These are phyloP conservation scores for Drosophila varians DNA, from an alignment of 1,140 invertebrate genomes.

Conservation along the genomic window DNA sequence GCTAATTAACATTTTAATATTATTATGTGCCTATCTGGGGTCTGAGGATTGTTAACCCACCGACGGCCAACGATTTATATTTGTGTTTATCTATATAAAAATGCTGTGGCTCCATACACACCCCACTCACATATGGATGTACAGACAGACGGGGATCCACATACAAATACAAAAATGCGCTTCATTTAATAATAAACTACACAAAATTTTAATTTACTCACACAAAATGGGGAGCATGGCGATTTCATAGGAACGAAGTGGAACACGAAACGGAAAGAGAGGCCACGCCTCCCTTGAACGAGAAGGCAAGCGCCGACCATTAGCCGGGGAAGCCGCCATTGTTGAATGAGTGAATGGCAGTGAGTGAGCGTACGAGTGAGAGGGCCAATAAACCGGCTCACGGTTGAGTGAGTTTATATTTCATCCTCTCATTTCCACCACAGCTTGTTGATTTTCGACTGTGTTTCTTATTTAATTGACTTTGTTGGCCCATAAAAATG, in stretches of 20 bases:
- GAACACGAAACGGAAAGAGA: conserved; percentile 26
- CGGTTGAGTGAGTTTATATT: conserved; percentile 27
- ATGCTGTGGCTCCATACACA: conserved; percentile 14
- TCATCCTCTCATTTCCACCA: conserved; percentile 25
- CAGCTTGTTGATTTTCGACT: conserved; percentile 57
- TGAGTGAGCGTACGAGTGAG: conserved; percentile 11
- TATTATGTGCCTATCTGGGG: conserved; percentile 63
- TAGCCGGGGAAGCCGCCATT: conserved; percentile 40
- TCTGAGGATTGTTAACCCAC: conserved; percentile 24
- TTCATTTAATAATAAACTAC: conserved; percentile 84
- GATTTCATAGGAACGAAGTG: conserved; percentile 35
- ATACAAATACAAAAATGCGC: conserved; percentile 79
- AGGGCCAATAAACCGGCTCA: conserved; percentile 15
- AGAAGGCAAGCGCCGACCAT: conserved; percentile 1
- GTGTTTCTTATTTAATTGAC: conserved; percentile 47
- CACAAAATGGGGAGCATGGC: conserved; percentile 25
- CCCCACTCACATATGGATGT: conserved; percentile 1
- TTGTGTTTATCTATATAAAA: conserved; percentile 48
- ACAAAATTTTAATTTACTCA: conserved; percentile 83
- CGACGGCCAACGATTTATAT: conserved; percentile 51
- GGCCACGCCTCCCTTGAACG: conserved; percentile 52
- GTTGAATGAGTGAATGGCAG: conserved; percentile 30
- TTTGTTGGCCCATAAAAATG: conserved; percentile 31
- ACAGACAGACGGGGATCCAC: conserved; percentile 25
- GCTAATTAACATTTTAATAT: conserved; percentile 77